Percentiles rank a stretch among this genome's conserved stretches.
These are phyloP conservation scores for Tenthredo mesomela DNA, from an alignment of 2,888 invertebrate species.

Conservation along the genomic window DNA sequence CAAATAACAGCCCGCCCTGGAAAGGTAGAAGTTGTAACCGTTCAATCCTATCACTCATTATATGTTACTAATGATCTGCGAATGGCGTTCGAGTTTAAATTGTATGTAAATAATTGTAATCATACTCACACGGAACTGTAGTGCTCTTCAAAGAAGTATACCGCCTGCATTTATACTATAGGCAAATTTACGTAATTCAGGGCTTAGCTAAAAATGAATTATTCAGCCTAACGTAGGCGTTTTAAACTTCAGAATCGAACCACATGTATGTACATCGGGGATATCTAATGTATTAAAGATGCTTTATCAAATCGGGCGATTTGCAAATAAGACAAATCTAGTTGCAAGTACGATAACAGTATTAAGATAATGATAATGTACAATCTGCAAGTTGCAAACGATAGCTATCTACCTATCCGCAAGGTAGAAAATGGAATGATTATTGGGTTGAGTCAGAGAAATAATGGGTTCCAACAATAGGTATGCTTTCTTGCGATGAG, in stretches of 20 bases:
- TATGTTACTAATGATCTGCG: conserved; percentile 40
- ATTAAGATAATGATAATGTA: background rate
- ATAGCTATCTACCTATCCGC: conserved; percentile 51
- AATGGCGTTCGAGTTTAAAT: conserved; percentile 23
- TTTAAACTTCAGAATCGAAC: background rate
- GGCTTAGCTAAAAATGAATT: background rate
- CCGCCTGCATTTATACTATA: conserved; percentile 12
- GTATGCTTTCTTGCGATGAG: conserved; percentile 51
- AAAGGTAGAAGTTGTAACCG: conserved; percentile 30
- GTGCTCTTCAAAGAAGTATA: conserved; percentile 17
- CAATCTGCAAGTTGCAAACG: conserved; percentile 21
- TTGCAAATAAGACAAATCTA: background rate
- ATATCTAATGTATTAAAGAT: background rate
- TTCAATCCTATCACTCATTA: conserved; percentile 45
- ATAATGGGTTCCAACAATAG: conserved; percentile 56
- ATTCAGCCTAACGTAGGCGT: background rate
- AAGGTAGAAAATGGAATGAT: conserved; percentile 61
- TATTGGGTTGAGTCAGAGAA: conserved; percentile 60
- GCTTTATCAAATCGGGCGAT: background rate
- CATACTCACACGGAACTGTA: conserved; percentile 11
- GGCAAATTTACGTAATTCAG: conserved; percentile 25
- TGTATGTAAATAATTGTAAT: conserved; percentile 42
- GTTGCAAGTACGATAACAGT: background rate
- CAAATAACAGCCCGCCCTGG: conserved; percentile 29
- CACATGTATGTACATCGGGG: background rate